Evolutionary conservation across 2,797 vertebrate genomes (phyloP).

Genomic region (Antrozous pallidus): DNA sequence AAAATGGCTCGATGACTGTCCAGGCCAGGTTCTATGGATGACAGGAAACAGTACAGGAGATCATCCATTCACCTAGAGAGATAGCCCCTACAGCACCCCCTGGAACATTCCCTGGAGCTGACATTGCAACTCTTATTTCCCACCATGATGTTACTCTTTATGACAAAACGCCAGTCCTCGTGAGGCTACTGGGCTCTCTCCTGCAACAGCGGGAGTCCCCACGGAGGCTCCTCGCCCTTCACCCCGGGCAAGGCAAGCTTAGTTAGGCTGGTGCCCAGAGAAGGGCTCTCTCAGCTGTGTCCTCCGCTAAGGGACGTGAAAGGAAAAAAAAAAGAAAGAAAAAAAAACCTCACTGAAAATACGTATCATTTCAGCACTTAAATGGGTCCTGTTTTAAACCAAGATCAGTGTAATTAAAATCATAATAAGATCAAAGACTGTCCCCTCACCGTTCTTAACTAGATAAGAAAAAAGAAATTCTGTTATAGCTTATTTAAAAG

Average conservation of each 20-base stretch:
- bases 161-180: neutral
- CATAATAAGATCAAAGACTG: slow-evolving; percentile 41
- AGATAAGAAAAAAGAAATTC: slow-evolving; percentile 1
- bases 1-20: neutral
- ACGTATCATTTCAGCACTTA: neutral
- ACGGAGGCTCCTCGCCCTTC: neutral
- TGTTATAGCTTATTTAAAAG: slow-evolving; percentile 43
- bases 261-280: neutral
- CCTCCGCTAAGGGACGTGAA: neutral
- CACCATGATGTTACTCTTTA: neutral
- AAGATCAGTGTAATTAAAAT: slow-evolving; percentile 60
- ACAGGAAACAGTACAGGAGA: neutral
- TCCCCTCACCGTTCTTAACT: slow-evolving; percentile 51
- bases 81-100: neutral
- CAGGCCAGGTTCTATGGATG: neutral
- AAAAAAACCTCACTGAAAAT: slow-evolving; percentile 4
- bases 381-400: slow-evolving; percentile 34
- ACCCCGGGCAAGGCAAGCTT: neutral
- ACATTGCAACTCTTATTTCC: neutral
- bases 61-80: neutral
- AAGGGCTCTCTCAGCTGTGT: neutral
- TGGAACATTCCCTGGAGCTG: neutral
- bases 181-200: neutral
- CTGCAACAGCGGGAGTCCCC: neutral
- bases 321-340: neutral